Conservation (phyloP, 2,113 vertebrate species). For the Sturnira hondurensis region DNA sequence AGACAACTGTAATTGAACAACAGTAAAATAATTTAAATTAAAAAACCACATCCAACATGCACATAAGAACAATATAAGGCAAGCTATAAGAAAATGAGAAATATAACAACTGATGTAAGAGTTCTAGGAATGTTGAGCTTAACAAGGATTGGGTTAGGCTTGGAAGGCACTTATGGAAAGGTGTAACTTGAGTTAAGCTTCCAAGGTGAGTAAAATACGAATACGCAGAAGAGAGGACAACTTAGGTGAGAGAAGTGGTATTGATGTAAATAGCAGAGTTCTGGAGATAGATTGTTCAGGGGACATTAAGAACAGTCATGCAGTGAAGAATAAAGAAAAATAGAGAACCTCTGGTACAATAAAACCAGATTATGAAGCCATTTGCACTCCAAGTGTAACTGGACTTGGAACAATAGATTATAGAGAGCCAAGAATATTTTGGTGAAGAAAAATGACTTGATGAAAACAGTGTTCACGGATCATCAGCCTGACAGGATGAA, state of each 20-base stretch:
- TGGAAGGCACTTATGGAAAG: background rate
- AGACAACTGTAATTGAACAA: no score
- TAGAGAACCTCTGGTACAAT: background rate
- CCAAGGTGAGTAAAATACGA: background rate
- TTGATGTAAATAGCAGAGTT: background rate
- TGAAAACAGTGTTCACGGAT: background rate
- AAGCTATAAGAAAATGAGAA: background rate
- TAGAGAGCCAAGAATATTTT: background rate
- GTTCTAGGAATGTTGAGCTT: constrained; percentile 6
- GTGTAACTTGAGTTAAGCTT: background rate
- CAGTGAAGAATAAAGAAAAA: constrained; percentile 27
- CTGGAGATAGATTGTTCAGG: background rate
- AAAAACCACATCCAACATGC: background rate
- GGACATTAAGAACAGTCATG: background rate
- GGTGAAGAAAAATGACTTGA: background rate
- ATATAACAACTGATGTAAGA: background rate
- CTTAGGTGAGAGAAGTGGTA: background rate
- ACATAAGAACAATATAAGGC: background rate
- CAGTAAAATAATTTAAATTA: no score
- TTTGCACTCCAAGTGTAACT: constrained; percentile 2
- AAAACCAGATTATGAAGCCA: background rate
- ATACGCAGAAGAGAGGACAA: background rate
- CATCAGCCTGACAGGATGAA: background rate
- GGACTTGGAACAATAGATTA: constrained; percentile 16
- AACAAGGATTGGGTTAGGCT: background rate